Conservation (phyloP, 2,113 vertebrate genomes). For the Pungitius pungitius region DNA sequence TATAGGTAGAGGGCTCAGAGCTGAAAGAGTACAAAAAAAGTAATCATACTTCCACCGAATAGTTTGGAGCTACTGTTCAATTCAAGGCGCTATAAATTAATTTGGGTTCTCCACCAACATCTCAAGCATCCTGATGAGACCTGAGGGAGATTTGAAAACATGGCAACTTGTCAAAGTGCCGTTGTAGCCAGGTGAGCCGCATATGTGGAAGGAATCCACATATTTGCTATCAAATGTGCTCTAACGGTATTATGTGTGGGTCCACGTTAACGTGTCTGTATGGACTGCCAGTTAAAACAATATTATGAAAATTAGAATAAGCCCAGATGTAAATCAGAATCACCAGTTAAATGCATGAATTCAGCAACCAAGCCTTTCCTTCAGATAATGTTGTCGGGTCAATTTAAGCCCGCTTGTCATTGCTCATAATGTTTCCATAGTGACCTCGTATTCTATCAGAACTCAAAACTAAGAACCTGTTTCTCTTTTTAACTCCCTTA, state of each 20-base stretch:
- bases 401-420: slow-evolving; percentile 40
- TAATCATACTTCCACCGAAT: slow-evolving; percentile 73
- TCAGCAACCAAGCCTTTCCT: slow-evolving; percentile 9
- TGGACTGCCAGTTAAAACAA: slow-evolving; percentile 5
- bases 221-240: slow-evolving; percentile 32
- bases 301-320: slow-evolving; percentile 13
- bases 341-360: not conserved
- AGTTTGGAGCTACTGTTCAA: slow-evolving; percentile 69
- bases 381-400: slow-evolving; percentile 18
- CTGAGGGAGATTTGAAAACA: slow-evolving; percentile 46
- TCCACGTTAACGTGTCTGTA: slow-evolving; percentile 7
- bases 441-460: slow-evolving; percentile 15
- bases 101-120: slow-evolving; percentile 61
- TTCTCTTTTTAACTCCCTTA: slow-evolving; percentile 1
- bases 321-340: slow-evolving; percentile 11
- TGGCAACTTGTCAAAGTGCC: slow-evolving; percentile 33
- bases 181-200: slow-evolving; percentile 37
- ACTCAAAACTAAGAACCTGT: slow-evolving; percentile 22
- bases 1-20: slow-evolving; percentile 71
- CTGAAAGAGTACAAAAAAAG: slow-evolving; percentile 75
- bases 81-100: slow-evolving; percentile 69
- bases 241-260: slow-evolving; percentile 23
- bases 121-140: slow-evolving; percentile 57
- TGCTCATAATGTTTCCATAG: slow-evolving; percentile 40
- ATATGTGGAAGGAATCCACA: slow-evolving; percentile 29